A percentile compares a stretch with the other conserved stretches of the same genome.
phyloP scores from a whole-genome alignment of 2,888 invertebrate species.

The Nomada goodeniana region DNA sequence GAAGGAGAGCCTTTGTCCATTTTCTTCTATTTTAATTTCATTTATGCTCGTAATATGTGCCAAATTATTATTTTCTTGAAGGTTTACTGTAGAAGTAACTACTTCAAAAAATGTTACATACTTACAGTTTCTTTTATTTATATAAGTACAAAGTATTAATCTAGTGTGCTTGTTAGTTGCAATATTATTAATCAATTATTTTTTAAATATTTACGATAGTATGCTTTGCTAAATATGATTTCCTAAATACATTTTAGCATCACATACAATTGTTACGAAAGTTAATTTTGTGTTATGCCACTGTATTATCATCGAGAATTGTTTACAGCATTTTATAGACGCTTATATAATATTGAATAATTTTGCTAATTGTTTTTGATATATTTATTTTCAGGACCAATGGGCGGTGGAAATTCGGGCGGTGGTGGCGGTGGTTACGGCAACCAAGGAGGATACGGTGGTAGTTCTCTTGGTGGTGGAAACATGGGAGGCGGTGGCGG shows the following conservation, averaged over 20 bases:
- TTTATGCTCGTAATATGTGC: conserved; percentile 40
- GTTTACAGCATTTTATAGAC: neutral
- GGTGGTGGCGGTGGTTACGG: conserved; percentile 85
- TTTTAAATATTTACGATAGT: neutral
- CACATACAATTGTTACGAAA: neutral
- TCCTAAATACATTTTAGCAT: neutral
- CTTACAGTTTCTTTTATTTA: conserved; percentile 2
- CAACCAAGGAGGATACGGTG: conserved; percentile 84
- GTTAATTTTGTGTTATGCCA: neutral
- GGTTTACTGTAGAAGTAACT: conserved; percentile 18
- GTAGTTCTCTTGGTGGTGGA: conserved; percentile 83
- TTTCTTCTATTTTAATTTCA: conserved; percentile 42
- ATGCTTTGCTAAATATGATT: neutral
- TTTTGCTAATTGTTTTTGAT: conserved; percentile 25
- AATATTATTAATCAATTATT: neutral
- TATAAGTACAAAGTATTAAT: conserved; percentile 4
- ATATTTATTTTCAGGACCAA: conserved; percentile 71
- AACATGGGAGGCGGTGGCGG: conserved; percentile 83
- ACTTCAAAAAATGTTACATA: neutral
- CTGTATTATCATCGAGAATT: conserved; percentile 5
- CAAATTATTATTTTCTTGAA: conserved; percentile 30
- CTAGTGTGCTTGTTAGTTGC: conserved; percentile 1
- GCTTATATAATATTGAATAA: neutral
- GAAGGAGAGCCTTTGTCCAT: conserved; percentile 71
- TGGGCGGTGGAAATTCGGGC: conserved; percentile 83